Conservation (phyloP, 2,113 vertebrate genomes). For the Okapia johnstoni region DNA sequence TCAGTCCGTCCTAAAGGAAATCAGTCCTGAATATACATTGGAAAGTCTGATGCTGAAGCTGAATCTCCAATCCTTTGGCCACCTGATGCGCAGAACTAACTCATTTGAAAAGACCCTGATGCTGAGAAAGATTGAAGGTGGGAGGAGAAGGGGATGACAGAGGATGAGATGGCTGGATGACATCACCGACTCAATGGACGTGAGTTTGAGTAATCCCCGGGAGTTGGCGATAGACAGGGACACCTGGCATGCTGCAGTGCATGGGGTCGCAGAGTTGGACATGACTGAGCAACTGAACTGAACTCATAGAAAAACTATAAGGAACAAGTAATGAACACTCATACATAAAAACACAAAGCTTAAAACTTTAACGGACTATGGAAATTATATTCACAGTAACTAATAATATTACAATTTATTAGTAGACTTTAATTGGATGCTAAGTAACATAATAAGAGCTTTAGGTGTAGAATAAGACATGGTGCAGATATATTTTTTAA, state of each 20-base stretch:
- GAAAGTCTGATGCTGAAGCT: not conserved
- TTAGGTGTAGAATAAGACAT: not conserved
- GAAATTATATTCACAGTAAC: not conserved
- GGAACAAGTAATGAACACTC: not conserved
- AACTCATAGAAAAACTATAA: not conserved
- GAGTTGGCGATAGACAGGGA: not conserved
- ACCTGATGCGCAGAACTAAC: not conserved
- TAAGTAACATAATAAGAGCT: not conserved
- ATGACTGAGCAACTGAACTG: not conserved
- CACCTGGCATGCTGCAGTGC: not conserved
- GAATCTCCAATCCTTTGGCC: not conserved
- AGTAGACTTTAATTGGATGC: not conserved
- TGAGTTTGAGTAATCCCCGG: not conserved
- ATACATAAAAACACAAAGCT: not conserved
- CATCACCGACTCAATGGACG: not conserved
- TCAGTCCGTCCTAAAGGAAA: not conserved
- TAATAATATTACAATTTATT: not conserved
- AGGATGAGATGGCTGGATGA: not conserved
- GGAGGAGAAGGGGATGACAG: not conserved
- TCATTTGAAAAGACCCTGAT: not conserved
- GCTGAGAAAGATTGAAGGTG: not conserved
- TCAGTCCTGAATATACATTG: not conserved
- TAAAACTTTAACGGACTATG: not conserved
- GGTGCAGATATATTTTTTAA: not conserved
- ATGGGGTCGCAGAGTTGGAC: fast-evolving